phyloP scores from a whole-genome alignment of 30 jellyfish, hydroid and myxozoan genomes.

The Sanderia malayensis region DNA sequence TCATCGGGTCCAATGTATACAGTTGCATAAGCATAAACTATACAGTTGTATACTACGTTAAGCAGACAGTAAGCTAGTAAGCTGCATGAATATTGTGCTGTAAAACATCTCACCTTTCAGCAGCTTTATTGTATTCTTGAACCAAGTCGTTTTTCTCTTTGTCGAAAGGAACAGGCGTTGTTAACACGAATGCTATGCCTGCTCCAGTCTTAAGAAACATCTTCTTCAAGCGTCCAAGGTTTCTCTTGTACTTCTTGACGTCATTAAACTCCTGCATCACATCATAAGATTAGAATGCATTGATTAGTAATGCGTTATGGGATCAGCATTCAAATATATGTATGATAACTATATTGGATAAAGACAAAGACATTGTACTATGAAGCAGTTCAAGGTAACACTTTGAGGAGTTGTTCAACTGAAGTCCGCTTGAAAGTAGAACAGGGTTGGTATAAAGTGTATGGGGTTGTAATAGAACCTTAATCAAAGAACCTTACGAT shows the following conservation, averaged over 20 bases:
- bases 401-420: not conserved
- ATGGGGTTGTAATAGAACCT: not conserved
- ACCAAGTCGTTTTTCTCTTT: constrained; percentile 61
- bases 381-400: not conserved
- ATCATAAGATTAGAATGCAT: not conserved
- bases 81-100: not conserved
- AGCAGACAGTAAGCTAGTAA: not conserved
- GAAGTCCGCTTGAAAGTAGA: no score
- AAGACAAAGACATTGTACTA: not conserved
- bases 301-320: not conserved
- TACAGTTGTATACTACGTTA: not conserved
- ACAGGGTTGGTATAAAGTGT: no score
- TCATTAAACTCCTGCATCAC: constrained; percentile 70
- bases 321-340: not conserved
- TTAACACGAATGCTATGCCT: constrained; percentile 61
- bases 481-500: not conserved
- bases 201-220: constrained; percentile 82
- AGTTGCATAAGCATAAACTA: not conserved
- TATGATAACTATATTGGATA: no score
- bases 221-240: constrained; percentile 64
- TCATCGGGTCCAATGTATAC: not conserved
- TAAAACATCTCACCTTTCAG: no score
- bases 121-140: constrained; percentile 66
- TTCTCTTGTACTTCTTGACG: constrained; percentile 50
- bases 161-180: constrained; percentile 90